These are phyloP conservation scores for Apocheima hispidaria DNA, from an alignment of 2,888 invertebrate genomes.

Conservation along the genomic window DNA sequence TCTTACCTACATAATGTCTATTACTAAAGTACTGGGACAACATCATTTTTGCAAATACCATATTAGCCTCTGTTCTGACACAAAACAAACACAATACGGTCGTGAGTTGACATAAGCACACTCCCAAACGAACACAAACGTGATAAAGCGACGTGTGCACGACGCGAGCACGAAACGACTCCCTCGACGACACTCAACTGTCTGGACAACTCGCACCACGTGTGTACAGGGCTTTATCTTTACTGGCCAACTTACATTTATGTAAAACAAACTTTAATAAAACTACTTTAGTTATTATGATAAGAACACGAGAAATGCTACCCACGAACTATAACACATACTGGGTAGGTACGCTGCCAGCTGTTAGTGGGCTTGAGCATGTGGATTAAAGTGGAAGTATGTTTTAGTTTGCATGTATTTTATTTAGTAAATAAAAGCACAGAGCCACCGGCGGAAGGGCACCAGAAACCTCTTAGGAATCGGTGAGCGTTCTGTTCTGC, in stretches of 20 bases:
- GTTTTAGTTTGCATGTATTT: too few relatives aligned
- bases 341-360: too few relatives aligned
- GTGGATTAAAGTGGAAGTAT: too few relatives aligned
- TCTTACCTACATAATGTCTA: not conserved
- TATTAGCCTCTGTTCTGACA: not conserved
- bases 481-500: too few relatives aligned
- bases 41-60: not conserved
- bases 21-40: not conserved
- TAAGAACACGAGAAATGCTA: too few relatives aligned
- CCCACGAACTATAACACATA: too few relatives aligned
- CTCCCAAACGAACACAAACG: not conserved
- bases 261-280: not conserved
- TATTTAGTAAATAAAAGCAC: too few relatives aligned
- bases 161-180: conserved; percentile 10
- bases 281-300: not conserved
- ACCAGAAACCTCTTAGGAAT: too few relatives aligned
- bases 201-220: conserved; percentile 42
- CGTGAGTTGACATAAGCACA: not conserved
- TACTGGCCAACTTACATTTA: not conserved
- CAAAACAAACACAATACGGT: not conserved
- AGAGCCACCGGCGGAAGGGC: too few relatives aligned
- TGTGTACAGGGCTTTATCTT: conserved; percentile 14
- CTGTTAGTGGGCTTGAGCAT: too few relatives aligned
- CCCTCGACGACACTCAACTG: conserved; percentile 29
- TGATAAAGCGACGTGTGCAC: conserved; percentile 23